Base-by-base conservation (phyloP, 2,888 invertebrate species). In the Eupithecia subumbrata region DNA sequence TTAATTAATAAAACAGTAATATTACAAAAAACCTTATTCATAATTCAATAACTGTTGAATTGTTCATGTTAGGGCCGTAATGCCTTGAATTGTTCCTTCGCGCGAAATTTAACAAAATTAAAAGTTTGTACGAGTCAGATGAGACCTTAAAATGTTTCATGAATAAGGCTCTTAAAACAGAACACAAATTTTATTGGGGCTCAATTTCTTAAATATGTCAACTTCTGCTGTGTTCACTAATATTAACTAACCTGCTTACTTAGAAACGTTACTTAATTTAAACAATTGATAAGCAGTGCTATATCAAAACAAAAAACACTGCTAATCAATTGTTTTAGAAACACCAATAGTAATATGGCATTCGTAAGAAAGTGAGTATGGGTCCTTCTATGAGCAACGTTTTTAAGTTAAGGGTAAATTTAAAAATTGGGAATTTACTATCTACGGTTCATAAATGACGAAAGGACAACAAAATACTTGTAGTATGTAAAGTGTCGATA, bases 181-280 rank as follows among this genome's bases (percentile, higher is more conserved):
- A 34, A 64, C 34, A 12, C 37, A 45, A 40, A 22, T 56, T 68
- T 43, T 25, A 25, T 16, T 68, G 68, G 68, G 68, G 68, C 68
- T 22, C 16, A 16, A 8, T 68, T 68, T 43, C 68, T 68, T 68
- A 22, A 67, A 0, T 12, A 40, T 64, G 7, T 64, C 11, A 9
- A n/a, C 34, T 34, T 64, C 64, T 64, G 64, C 34, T 34, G 64
- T 34, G 30, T 64, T 30, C 34, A 34, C 22, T 56, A 22, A 22
- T 11, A 11, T 11, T 56, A 56, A 56, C 64, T 18, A 64, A 18
- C 34, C 30, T 7, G 64, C 34, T 34, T 34, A 30, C 52, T 56
- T 22, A 56, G 22, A 56, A 56, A 56, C 16, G 52, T 22, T 56
- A 56, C 52, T 11, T 56, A 56, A 22, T 56, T 11, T 11, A 56